phyloP scores from a whole-genome alignment of 1,140 invertebrate genomes.

The Druon quercuslanigerum region DNA sequence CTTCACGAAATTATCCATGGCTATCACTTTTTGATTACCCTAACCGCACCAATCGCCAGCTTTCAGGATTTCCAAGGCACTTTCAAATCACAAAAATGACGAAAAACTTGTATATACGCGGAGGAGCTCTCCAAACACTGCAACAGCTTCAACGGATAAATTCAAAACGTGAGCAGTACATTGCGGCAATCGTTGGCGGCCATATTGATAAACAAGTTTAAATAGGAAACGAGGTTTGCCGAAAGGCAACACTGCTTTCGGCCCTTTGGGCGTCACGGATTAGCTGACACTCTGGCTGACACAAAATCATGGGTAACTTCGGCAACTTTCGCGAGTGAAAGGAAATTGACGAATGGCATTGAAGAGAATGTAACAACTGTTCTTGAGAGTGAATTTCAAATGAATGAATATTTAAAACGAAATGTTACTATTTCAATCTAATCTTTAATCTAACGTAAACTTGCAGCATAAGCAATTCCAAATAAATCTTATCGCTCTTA shows the following conservation, averaged over 20 bases:
- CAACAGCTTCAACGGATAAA: conserved; percentile 56
- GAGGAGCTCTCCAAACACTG: background rate
- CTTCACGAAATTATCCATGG: conserved; percentile 93
- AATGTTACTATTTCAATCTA: no score
- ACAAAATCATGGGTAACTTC: background rate
- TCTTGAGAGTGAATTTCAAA: background rate
- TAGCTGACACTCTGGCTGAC: background rate
- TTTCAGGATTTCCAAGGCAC: background rate
- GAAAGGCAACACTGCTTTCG: background rate
- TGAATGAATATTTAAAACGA: background rate
- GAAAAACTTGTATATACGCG: background rate
- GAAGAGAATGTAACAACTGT: background rate
- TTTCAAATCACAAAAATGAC: background rate
- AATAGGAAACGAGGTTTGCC: conserved; percentile 24
- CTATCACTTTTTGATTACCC: background rate
- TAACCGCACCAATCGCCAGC: background rate
- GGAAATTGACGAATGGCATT: background rate
- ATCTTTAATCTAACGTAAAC: no score
- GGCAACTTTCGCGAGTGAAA: background rate
- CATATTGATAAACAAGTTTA: conserved; percentile 59
- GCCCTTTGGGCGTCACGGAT: background rate
- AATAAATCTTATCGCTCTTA: no score
- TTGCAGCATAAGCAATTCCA: no score
- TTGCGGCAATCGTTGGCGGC: conserved; percentile 39
- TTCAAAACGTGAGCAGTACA: conserved; percentile 56